Evolutionary conservation across 2,888 invertebrate species (phyloP), one percentile per base, ranked within the genome.

Genomic region (Panopea generosa): DNA sequence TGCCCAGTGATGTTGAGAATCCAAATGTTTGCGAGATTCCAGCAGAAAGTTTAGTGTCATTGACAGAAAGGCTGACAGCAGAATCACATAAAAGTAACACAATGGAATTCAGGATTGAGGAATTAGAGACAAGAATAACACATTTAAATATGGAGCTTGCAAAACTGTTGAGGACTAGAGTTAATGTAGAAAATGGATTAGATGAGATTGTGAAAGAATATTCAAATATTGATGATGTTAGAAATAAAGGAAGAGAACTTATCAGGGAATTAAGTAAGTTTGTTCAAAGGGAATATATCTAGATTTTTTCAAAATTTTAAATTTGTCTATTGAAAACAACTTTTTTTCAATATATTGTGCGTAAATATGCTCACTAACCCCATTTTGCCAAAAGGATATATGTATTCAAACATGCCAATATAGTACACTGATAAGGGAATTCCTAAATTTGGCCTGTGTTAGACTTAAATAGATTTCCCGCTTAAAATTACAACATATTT

Each of bases 41-140:
- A 1, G 49, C 66, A n/a, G 81, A 77, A 2, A 74, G 73, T 29
- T 49, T 85, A 49, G 73, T 74, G n/a, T 59, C 40, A 6, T 67
- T 82, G 43, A 76, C 78, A 14, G 77, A 78, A 27, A 72, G 70
- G 45, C 33, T 78, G 53, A 78, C 78, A 14, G 76, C 76, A 16
- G 78, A 78, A 59, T 63, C 72, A 45, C 78, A 63, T 50, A 75
- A 78, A 60, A 78, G 73, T 70, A 61, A 78, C 27, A 76, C 82
- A 18, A 67, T 89, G 62, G 90, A 89, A 50, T 79, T 82, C 11
- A 68, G 90, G 24, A 70, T 92, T 18, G 91, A 90, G 66, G 90
- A 91, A 52, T 73, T 92, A 24, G 91, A 92, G 67, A 90, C 89
- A n/a, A 76, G 90, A 65, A 84, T 91, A 24, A 91, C 92, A 18